Conservation (phyloP, 2,888 invertebrate genomes). For the Sympetrum striolatum region DNA sequence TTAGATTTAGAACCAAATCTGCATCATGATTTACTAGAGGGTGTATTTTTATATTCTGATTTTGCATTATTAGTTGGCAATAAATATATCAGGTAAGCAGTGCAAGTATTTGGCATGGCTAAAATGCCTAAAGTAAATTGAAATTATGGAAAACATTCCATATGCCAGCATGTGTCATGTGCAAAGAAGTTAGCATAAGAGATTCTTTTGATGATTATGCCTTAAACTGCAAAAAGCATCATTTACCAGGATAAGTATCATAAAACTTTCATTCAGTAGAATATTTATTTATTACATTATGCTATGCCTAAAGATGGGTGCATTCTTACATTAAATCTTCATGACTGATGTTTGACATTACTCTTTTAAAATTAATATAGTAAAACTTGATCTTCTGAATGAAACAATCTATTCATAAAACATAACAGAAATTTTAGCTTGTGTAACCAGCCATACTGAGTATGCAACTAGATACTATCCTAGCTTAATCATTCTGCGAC, state of each 20-base stretch:
- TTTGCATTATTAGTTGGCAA: background rate
- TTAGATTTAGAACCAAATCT: background rate
- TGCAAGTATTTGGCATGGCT: conserved; percentile 38
- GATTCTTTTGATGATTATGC: background rate
- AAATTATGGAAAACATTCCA: conserved; percentile 23
- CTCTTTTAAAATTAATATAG: background rate
- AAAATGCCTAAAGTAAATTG: conserved; percentile 9
- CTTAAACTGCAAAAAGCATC: background rate
- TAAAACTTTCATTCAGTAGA: background rate
- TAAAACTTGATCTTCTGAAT: background rate
- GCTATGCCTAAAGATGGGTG: background rate
- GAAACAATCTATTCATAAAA: background rate
- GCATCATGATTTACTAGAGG: conserved; percentile 2
- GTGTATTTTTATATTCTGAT: background rate
- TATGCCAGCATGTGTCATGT: conserved; percentile 6
- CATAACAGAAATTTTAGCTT: conserved; percentile 49
- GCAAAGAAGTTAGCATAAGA: background rate
- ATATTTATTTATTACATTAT: background rate
- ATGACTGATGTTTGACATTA: background rate
- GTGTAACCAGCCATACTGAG: conserved; percentile 49
- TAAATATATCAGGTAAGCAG: conserved; percentile 37
- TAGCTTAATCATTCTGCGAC: conserved; percentile 29
- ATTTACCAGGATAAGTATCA: background rate
- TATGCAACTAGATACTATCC: conserved; percentile 45
- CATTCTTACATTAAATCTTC: background rate